phyloP scores from a whole-genome alignment of 2,888 invertebrate genomes.

The Stenurella melanura region DNA sequence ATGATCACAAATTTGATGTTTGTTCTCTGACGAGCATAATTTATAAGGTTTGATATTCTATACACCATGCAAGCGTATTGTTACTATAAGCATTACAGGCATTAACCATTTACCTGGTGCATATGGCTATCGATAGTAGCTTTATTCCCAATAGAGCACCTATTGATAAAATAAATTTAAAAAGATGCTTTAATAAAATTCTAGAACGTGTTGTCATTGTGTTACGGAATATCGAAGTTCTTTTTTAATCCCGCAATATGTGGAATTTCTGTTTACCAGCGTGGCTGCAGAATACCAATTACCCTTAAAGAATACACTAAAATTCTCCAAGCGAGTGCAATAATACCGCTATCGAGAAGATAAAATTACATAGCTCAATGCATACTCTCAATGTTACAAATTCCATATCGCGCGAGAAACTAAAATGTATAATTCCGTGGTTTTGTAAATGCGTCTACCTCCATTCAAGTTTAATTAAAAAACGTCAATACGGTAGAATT shows the following conservation, averaged over 20 bases:
- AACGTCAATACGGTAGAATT: too few species aligned
- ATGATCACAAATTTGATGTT: too few species aligned
- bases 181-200: neutral
- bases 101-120: neutral
- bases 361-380: slow-evolving; percentile 1
- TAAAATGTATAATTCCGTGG: neutral
- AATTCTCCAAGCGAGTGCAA: slow-evolving; percentile 7
- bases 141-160: neutral
- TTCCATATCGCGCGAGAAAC: slow-evolving; percentile 4
- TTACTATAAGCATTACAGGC: neutral
- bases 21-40: too few species aligned
- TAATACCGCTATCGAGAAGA: neutral
- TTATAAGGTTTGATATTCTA: too few species aligned
- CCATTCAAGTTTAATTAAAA: too few species aligned
- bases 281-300: slow-evolving; percentile 2
- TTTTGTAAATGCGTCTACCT: neutral
- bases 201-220: slow-evolving; percentile 7
- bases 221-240: neutral
- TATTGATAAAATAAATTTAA: neutral
- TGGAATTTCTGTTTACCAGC: slow-evolving; percentile 2
- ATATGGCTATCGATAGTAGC: neutral
- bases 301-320: slow-evolving; percentile 1
- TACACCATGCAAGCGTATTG: too few species aligned
- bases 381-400: neutral
- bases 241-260: neutral